Evolutionary conservation across 2,888 invertebrate species (phyloP), one percentile per base, ranked within the genome.

Genomic region (Lamellibrachia satsuma): DNA sequence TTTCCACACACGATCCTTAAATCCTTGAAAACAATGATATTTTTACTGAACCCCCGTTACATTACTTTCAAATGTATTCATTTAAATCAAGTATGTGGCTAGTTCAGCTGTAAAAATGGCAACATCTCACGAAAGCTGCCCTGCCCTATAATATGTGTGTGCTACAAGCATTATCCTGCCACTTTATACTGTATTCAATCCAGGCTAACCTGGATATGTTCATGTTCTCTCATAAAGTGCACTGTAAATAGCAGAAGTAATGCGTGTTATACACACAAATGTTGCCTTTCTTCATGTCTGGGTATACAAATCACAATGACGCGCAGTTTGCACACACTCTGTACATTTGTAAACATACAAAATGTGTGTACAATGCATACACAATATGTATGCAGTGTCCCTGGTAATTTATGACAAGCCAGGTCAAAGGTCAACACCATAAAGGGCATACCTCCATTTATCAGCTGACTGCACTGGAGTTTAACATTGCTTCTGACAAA

Each of bases 401-500:
- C 6, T 4, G 15, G 75, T 75, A 75, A 39, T 75, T 11, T 75
- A 75, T 75, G 75, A 75, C 75, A 75, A 22, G 22, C 15, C 75
- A 75, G 75, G 75, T 75, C 75, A 75, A 75, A 75, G 75, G 75
- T 75, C 75, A 75, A 75, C 75, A 75, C 75, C 11, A 75, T 75
- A 75, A 22, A 75, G 6, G 75, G 6, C 55, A 55, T 9, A 9
- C 55, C 55, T 22, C 75, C 75, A 75, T 75, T 75, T 75, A 75
- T n/a, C 75, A 75, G 75, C 57, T 57, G 22, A 75, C 15, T 15
- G 22, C n/a, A 75, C 75, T 75, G n/a, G 75, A 75, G 75, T 75
- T 39, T 39, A 39, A 39, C 39, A 39, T 39, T 39, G 0, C 39
- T 39, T 39, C 39, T 39, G 39, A 39, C 39, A 39, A 39, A 1